Evolutionary conservation across 2,888 invertebrate species (phyloP).

Genomic region (Caenorhabditis virilis): DNA sequence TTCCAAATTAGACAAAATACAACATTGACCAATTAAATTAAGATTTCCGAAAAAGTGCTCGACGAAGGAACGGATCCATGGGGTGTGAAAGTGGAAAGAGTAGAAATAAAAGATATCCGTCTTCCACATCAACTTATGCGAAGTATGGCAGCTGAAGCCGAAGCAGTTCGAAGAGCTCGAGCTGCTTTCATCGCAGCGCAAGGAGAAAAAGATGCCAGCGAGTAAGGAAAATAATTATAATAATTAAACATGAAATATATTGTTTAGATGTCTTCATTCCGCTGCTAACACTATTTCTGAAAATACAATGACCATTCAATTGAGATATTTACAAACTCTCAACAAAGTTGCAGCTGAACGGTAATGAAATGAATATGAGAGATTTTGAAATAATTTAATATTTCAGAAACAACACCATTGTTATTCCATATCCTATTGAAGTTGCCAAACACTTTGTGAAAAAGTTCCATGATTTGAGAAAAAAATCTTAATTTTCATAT

Average conservation of each 20-base stretch:
- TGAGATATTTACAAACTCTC: slow-evolving; percentile 78
- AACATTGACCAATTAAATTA: slow-evolving; percentile 4
- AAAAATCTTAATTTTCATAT: not conserved
- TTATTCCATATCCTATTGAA: slow-evolving; percentile 64
- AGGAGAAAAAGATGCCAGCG: slow-evolving; percentile 63
- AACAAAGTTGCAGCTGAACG: slow-evolving; percentile 54
- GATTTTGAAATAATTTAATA: too few species aligned
- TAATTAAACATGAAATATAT: not conserved
- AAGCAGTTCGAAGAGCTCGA: slow-evolving; percentile 87
- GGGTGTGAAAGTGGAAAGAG: slow-evolving; percentile 70
- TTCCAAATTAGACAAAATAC: not conserved
- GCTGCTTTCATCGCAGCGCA: slow-evolving; percentile 70
- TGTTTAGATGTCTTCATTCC: slow-evolving; percentile 76
- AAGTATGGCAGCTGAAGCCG: slow-evolving; percentile 94
- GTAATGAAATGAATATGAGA: too few species aligned
- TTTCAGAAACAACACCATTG: slow-evolving; percentile 59
- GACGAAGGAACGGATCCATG: slow-evolving; percentile 72
- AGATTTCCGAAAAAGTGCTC: slow-evolving; percentile 71
- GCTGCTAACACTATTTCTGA: slow-evolving; percentile 93
- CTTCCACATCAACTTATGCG: slow-evolving; percentile 87
- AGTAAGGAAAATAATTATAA: slow-evolving; percentile 20
- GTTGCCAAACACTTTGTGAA: slow-evolving; percentile 47
- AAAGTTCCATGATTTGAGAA: slow-evolving; percentile 22
- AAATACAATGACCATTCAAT: slow-evolving; percentile 90
- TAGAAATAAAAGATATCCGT: slow-evolving; percentile 84